Conservation (phyloP, 2,888 invertebrate genomes). For the Andrena bucephala region DNA sequence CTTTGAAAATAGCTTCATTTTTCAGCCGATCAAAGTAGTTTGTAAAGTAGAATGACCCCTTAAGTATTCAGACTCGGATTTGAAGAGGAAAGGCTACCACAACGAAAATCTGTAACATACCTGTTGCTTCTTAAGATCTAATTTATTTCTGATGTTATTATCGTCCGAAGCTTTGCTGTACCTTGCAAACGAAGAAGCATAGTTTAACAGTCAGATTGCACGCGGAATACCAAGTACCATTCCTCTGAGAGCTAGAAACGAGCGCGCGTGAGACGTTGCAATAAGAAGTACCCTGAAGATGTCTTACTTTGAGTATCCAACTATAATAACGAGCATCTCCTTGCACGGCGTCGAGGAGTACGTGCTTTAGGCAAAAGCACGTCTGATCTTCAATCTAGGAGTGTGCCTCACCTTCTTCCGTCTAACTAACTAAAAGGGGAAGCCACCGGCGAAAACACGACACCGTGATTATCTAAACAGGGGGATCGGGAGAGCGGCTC, state of each 20-base stretch:
- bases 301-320: slow-evolving; percentile 52
- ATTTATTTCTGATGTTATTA: too few species aligned
- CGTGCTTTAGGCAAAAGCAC: slow-evolving; percentile 58
- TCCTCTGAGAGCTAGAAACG: slow-evolving; percentile 1
- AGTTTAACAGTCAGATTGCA: slow-evolving; percentile 11
- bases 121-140: too few species aligned
- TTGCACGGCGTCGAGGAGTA: slow-evolving; percentile 33
- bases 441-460: slow-evolving; percentile 51
- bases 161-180: too few species aligned
- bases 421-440: slow-evolving; percentile 57
- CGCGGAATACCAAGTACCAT: slow-evolving; percentile 6
- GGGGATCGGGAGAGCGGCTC: slow-evolving; percentile 41
- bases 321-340: slow-evolving; percentile 57
- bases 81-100: background rate
- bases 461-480: slow-evolving; percentile 57
- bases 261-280: slow-evolving; percentile 12
- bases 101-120: too few species aligned
- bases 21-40: too few species aligned
- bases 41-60: too few species aligned
- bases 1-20: too few species aligned
- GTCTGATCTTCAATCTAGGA: slow-evolving; percentile 63
- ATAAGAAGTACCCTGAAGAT: slow-evolving; percentile 16
- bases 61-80: background rate
- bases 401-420: slow-evolving; percentile 43
- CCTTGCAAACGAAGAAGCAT: too few species aligned